phyloP scores from a whole-genome alignment of 2,797 vertebrate species.

The Myioborus miniatus region DNA sequence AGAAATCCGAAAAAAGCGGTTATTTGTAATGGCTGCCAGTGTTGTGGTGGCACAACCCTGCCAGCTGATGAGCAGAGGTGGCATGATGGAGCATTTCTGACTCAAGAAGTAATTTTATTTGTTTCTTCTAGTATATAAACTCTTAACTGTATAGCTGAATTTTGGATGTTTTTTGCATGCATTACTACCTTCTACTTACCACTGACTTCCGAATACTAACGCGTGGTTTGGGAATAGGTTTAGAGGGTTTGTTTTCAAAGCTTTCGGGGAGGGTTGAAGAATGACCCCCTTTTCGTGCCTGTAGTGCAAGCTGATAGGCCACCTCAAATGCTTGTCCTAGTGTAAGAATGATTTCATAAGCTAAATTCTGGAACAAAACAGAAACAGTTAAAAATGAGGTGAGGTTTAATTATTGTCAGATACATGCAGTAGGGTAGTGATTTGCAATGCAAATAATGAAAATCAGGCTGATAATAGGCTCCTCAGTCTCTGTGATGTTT shows the following conservation, averaged over 20 bases:
- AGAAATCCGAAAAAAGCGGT: background rate
- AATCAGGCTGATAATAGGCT: background rate
- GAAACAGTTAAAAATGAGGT: background rate
- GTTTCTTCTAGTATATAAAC: background rate
- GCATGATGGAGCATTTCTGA: background rate
- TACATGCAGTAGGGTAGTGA: background rate
- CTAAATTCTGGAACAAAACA: constrained; percentile 88
- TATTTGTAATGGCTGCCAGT: background rate
- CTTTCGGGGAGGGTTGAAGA: constrained; percentile 97
- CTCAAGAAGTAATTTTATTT: background rate
- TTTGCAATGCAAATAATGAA: background rate
- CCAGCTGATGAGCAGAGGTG: background rate
- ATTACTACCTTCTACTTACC: constrained; percentile 75
- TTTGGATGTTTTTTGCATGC: background rate
- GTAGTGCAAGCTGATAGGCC: constrained; percentile 96
- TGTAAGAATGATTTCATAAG: constrained; percentile 98
- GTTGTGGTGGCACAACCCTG: background rate
- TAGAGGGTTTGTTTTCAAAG: constrained; percentile 97
- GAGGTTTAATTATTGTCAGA: background rate
- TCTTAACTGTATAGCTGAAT: background rate
- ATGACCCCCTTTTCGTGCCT: constrained; percentile 96
- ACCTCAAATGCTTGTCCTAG: constrained; percentile 98
- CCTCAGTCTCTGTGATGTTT: constrained; percentile 5
- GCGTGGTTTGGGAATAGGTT: constrained; percentile 97
- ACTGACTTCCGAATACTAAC: constrained; percentile 98